A percentile compares a stretch with the other conserved stretches of the same genome.
These are phyloP conservation scores for Uloborus diversus DNA, from an alignment of 1,140 invertebrate genomes.

Conservation along the genomic window DNA sequence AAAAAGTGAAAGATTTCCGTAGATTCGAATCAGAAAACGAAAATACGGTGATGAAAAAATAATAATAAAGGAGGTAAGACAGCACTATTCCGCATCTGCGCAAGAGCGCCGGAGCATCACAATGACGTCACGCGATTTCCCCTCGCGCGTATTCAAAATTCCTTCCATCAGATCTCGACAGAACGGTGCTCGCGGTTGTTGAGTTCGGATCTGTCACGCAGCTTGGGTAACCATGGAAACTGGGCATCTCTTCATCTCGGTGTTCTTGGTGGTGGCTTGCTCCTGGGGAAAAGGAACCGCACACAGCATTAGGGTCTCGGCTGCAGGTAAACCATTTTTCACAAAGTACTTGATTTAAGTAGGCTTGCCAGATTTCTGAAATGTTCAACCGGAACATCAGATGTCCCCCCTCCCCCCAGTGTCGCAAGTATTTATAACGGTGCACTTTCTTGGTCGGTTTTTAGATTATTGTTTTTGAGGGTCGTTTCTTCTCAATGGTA, in stretches of 20 bases:
- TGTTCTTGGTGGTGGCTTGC: not conserved
- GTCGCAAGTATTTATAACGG: no score
- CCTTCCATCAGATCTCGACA: not conserved
- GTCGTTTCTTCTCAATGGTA: no score
- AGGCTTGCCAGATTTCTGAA: no score
- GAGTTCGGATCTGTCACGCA: not conserved
- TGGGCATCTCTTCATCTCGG: conserved; percentile 13
- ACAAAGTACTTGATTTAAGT: not conserved
- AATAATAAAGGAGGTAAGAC: not conserved
- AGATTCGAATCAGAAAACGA: no score
- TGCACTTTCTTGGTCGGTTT: no score
- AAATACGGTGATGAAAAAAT: not conserved
- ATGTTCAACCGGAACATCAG: no score
- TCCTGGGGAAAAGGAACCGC: not conserved
- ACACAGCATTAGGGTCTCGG: conserved; percentile 5
- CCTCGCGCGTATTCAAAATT: not conserved
- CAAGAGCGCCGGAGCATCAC: not conserved
- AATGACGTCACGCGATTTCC: conserved; percentile 3
- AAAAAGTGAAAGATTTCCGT: no score
- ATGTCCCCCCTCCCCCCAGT: no score
- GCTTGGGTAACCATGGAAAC: conserved; percentile 30
- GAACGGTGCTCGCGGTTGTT: conserved; percentile 13
- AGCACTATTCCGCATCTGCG: not conserved
- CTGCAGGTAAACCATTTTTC: conserved; percentile 28
- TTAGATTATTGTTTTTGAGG: no score